Evolutionary conservation across 2,888 invertebrate species (phyloP), one percentile per base, ranked within the genome.

Genomic region (Drosophila mayaguana): DNA sequence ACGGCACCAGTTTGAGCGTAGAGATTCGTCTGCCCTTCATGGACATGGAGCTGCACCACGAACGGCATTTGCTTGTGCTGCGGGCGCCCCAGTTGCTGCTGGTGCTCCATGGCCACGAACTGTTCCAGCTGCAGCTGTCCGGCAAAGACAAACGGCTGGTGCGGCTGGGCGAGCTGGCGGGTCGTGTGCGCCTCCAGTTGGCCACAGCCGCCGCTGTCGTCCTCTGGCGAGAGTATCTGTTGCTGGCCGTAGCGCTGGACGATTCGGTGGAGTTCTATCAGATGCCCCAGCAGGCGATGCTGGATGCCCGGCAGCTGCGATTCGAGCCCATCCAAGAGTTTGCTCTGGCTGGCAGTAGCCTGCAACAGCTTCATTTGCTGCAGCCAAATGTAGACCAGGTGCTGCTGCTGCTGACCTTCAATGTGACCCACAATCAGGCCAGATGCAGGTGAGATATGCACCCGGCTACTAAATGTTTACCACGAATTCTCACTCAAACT

Each of bases 241-340:
- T 92, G 2, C 56, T 92, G 14, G 85, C 89, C 12, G 70, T 92
- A 11, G 91, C 87, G 0, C 74, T 91, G 2, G 81, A 88, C 5
- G 88, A 91, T 0, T 73, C 85, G 1, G 62, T 92, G 45, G 90
- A 91, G 57, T 81, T 92, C 0, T 92, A 91, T 75, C 90, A 92
- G 63, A 67, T 92, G 40, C 51, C 87, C 0, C 81, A 77, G 45
- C 72, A 74, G 11, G 62, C 77, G 2, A 63, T 91, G 4, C 68
- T 83, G 12, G 68, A 77, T 2, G 70, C 28, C 1, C 61, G n/a
- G 0, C 78, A 86, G 22, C 64, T 80, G 14, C 60, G 40, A 11
- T 87, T 90, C 51, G 83, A 89, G 36, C 86, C 90, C 11, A 85
- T 92, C 34, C 92, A 92, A 71, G 88, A 91, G 53, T 80, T 92